Evolutionary conservation across 2,888 invertebrate genomes (phyloP).

Genomic region (Lampropteryx suffumata): DNA sequence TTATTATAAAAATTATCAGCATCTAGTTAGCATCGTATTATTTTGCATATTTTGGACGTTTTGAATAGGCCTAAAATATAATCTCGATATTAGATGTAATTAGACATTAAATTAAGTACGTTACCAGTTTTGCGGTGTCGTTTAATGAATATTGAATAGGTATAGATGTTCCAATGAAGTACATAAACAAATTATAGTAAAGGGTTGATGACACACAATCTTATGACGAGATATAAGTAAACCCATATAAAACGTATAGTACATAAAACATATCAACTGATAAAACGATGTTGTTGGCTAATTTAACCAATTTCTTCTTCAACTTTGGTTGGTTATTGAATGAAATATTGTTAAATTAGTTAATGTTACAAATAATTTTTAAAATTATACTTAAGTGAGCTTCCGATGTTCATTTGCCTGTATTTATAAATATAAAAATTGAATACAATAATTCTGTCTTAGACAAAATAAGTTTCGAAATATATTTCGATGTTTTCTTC

Average conservation of each 20-base stretch:
- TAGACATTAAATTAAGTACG: conserved; percentile 39
- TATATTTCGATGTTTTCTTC: conserved; percentile 52
- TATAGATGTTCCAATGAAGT: conserved; percentile 51
- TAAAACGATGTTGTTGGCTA: conserved; percentile 47
- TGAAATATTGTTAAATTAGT: conserved; percentile 32
- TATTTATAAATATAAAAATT: conserved; percentile 48
- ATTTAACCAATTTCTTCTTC: conserved; percentile 43
- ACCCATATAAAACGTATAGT: conserved; percentile 69
- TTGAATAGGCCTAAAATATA: conserved; percentile 68
- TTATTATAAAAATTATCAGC: conserved; percentile 28
- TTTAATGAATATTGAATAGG: conserved; percentile 57
- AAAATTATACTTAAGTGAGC: conserved; percentile 54
- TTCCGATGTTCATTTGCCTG: conserved; percentile 72
- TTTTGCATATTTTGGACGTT: conserved; percentile 50
- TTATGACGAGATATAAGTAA: conserved; percentile 50
- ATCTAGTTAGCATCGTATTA: conserved; percentile 40
- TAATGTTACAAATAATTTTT: conserved; percentile 37
- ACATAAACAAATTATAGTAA: conserved; percentile 39
- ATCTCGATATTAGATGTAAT: conserved; percentile 52
- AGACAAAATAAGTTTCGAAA: conserved; percentile 56
- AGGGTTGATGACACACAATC: conserved; percentile 61
- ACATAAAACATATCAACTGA: conserved; percentile 78
- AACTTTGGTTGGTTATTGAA: conserved; percentile 24
- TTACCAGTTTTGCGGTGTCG: conserved; percentile 71
- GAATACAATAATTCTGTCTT: conserved; percentile 65